A percentile compares a stretch with the other conserved stretches of the same genome.
These are phyloP conservation scores for Tiaroga cobitis DNA, from an alignment of 2,797 vertebrate species.

Conservation along the genomic window DNA sequence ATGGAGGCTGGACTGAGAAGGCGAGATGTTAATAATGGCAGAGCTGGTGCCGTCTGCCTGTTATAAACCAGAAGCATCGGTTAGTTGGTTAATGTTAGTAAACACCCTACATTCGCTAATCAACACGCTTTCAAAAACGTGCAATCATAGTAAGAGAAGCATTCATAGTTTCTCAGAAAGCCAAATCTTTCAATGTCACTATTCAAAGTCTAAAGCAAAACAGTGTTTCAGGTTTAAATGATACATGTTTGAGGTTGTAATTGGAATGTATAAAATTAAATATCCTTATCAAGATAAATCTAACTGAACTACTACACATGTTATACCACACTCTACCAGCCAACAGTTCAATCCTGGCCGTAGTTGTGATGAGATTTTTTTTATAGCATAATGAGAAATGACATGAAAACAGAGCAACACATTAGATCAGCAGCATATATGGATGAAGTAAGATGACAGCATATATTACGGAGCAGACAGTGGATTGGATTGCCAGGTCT, in stretches of 20 bases:
- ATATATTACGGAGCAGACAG: conserved; percentile 25
- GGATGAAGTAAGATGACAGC: conserved; percentile 26
- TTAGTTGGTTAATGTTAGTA: conserved; percentile 51
- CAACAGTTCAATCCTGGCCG: neutral
- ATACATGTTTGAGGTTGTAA: neutral
- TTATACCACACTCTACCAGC: neutral
- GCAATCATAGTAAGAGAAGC: neutral
- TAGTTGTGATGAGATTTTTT: neutral
- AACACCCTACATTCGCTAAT: neutral
- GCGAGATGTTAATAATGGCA: conserved; percentile 81
- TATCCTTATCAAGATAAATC: neutral
- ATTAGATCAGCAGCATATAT: conserved; percentile 12
- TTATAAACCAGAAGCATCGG: conserved; percentile 65
- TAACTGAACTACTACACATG: neutral
- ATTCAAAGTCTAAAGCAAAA: neutral
- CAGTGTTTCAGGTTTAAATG: neutral
- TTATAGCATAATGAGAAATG: conserved; percentile 22
- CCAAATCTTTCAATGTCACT: neutral
- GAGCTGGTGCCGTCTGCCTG: conserved; percentile 74
- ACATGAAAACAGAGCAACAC: conserved; percentile 10
- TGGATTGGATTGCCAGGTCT: conserved; percentile 36
- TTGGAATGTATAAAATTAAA: neutral
- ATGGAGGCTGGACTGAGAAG: conserved; percentile 77
- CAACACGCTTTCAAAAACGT: neutral
- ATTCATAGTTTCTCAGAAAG: neutral